These are phyloP conservation scores for Anthopleura sola DNA, from an alignment of 64 coral and sea anemone species.

Conservation along the genomic window DNA sequence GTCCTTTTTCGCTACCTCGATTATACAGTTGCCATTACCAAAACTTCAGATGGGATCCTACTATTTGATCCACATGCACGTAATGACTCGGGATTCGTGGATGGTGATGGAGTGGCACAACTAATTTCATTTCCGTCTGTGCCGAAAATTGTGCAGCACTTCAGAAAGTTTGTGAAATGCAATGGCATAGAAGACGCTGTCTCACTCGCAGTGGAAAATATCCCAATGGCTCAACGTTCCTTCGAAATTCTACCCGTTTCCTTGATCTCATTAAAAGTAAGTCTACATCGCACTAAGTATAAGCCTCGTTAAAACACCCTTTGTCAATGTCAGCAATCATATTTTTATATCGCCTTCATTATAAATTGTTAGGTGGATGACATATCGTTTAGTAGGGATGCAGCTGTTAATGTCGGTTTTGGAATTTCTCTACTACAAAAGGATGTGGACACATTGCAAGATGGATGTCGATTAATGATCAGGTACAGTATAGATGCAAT, in stretches of 20 bases:
- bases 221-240: not conserved
- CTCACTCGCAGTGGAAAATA: not conserved
- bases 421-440: not conserved
- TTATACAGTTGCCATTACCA: constrained; percentile 10
- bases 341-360: not conserved
- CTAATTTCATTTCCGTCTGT: not conserved
- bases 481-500: not conserved
- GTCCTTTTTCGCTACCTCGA: constrained; percentile 15
- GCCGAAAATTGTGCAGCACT: not conserved
- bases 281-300: not conserved
- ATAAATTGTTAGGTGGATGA: not conserved
- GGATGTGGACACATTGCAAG: not conserved
- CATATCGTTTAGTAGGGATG: not conserved
- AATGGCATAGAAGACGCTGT: not conserved
- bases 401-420: not conserved
- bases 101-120: not conserved
- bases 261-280: not conserved
- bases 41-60: not conserved
- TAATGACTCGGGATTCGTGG: not conserved
- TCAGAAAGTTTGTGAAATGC: constrained; percentile 17
- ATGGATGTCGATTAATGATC: constrained; percentile 12
- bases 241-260: constrained; percentile 2
- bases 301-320: not conserved
- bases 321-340: not conserved
- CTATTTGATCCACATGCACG: constrained; percentile 25